Percentiles rank a stretch among this genome's conserved stretches.
Conservation (phyloP, 2,888 invertebrate genomes). For the Apotomis turbidana region DNA sequence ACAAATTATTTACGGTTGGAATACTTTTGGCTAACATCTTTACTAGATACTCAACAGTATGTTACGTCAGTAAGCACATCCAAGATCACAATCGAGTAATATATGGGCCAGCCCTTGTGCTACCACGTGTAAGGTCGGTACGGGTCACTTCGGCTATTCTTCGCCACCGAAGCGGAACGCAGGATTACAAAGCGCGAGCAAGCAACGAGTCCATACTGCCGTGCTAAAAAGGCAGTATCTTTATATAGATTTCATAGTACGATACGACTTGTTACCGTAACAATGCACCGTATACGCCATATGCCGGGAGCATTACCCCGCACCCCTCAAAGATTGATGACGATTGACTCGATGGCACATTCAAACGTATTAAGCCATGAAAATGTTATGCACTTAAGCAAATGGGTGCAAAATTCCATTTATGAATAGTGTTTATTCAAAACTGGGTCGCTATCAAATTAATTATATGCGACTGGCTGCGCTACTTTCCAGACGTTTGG, state of each 20-base stretch:
- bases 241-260: no score
- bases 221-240: no score
- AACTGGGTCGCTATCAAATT: conserved; percentile 30
- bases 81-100: conserved; percentile 32
- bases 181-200: conserved; percentile 53
- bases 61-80: conserved; percentile 16
- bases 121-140: conserved; percentile 65
- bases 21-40: no score
- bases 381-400: conserved; percentile 80
- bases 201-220: conserved; percentile 41
- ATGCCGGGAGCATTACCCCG: conserved; percentile 77
- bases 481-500: neutral
- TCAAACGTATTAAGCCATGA: conserved; percentile 80
- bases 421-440: conserved; percentile 36
- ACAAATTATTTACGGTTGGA: neutral
- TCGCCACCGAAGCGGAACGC: conserved; percentile 68
- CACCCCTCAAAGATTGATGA: conserved; percentile 80
- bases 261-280: no score
- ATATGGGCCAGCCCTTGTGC: conserved; percentile 44
- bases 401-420: conserved; percentile 70
- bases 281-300: conserved; percentile 63
- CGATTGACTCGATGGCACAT: conserved; percentile 67
- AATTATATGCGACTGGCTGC: conserved; percentile 14
- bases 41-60: neutral
- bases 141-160: conserved; percentile 70